These are phyloP conservation scores for Malaclemys terrapin DNA, from an alignment of 2,113 vertebrate genomes.

Conservation along the genomic window DNA sequence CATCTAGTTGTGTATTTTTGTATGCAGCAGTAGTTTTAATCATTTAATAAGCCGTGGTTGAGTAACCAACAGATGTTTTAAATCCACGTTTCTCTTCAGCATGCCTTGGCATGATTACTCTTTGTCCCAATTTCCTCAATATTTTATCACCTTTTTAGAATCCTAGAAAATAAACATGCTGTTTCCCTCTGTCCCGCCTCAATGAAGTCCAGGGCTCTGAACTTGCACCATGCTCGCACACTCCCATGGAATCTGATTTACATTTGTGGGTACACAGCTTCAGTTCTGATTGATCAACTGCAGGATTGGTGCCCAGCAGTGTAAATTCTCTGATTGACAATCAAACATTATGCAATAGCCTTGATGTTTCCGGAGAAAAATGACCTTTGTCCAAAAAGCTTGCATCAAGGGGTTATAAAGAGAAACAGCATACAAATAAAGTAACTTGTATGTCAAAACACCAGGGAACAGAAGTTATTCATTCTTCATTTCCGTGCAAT, in stretches of 20 bases:
- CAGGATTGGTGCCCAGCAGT: neutral
- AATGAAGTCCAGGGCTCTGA: too few relatives aligned
- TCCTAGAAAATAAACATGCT: too few relatives aligned
- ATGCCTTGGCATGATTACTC: neutral
- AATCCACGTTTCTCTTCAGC: neutral
- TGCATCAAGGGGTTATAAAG: too few relatives aligned
- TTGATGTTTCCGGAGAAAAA: neutral
- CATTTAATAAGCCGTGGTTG: neutral
- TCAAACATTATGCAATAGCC: neutral
- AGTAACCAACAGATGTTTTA: neutral
- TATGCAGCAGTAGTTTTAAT: neutral
- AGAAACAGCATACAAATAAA: too few relatives aligned
- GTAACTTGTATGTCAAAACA: too few relatives aligned
- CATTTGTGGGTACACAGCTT: too few relatives aligned
- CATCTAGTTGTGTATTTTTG: neutral
- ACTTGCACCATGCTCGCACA: too few relatives aligned
- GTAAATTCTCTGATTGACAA: neutral
- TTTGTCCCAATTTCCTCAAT: neutral
- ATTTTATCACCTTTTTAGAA: neutral
- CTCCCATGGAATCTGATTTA: too few relatives aligned
- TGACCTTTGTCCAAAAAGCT: neutral
- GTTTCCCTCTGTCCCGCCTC: too few relatives aligned
- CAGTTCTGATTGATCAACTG: neutral
- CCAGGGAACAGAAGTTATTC: too few relatives aligned
- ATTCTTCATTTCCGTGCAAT: too few relatives aligned